phyloP scores from a whole-genome alignment of 1,140 invertebrate species.

The Periplaneta americana region DNA sequence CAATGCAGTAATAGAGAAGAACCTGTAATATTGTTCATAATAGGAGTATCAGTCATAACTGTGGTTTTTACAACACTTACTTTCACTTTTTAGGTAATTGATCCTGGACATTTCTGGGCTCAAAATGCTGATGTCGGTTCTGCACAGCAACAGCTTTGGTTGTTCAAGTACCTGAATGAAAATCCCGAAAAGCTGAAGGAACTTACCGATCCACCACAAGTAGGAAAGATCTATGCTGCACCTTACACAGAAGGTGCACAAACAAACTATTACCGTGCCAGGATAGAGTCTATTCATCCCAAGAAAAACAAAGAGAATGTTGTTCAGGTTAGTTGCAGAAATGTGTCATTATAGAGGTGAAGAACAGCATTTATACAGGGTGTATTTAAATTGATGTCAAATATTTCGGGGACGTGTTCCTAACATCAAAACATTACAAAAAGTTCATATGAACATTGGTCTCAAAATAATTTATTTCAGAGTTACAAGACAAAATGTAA shows the following conservation, averaged over 20 bases:
- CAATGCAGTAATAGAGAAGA: too few species aligned
- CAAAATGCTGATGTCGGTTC: slow-evolving; percentile 29
- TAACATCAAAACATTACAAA: too few species aligned
- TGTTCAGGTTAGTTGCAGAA: background rate
- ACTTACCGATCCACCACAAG: background rate
- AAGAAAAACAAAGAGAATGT: background rate
- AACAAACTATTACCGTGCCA: slow-evolving; percentile 27
- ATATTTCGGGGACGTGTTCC: too few species aligned
- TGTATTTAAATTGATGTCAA: too few species aligned
- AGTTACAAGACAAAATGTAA: too few species aligned
- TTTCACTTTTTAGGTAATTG: slow-evolving; percentile 43
- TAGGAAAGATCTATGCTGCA: slow-evolving; percentile 19
- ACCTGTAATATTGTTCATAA: too few species aligned
- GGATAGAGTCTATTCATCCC: slow-evolving; percentile 27
- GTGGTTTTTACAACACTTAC: too few species aligned
- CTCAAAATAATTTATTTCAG: too few species aligned
- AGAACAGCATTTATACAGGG: too few species aligned
- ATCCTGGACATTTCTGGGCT: slow-evolving; percentile 56
- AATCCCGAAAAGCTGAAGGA: background rate
- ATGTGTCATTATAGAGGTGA: too few species aligned
- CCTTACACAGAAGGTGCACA: slow-evolving; percentile 16
- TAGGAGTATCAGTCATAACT: too few species aligned
- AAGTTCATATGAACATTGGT: too few species aligned
- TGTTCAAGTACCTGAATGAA: background rate
- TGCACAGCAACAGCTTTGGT: background rate